Evolutionary conservation across 2,888 invertebrate genomes (phyloP), one percentile per base, ranked within the genome.

Genomic region (Morinoia aosen): DNA sequence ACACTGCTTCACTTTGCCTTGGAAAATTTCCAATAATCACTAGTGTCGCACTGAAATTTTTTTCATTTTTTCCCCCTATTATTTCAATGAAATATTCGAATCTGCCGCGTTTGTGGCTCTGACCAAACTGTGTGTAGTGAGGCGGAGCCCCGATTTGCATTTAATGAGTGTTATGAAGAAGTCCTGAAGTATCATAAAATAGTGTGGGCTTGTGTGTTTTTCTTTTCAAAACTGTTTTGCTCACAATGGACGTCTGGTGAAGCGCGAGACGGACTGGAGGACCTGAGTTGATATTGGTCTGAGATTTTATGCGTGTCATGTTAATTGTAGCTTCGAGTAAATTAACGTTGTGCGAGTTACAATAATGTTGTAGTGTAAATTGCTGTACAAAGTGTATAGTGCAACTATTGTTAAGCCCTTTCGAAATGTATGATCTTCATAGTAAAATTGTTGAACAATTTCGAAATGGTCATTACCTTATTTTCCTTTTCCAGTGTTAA

Each of bases 371-470:
- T 93, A 57, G 16, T 93, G 57, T 93, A 93, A 93, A 93, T 93
- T 57, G n/a, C 93, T 93, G 93, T 93, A 93, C 93, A 93, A 93
- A 93, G 56, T 93, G 93, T 93, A 93, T 57, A 93, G 48, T 93
- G 93, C 48, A 33, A 7, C 16, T 93, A 93, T 93, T 93, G 93
- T 93, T 93, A 93, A 93, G 93, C 93, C 25, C 93, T 93, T 93
- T 93, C 57, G 93, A 93, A 93, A 57, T 93, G 93, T 93, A 93
- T 93, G 93, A 93, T 57, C 93, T 93, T 93, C 93, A 93, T 93
- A 93, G 56, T 93, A 93, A 93, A 93, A 93, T 93, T 93, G 93
- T 93, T 93, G 93, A 93, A 48, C 93, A 56, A 93, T n/a, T 93
- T 93, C 11, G 12, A 39, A 39, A 48, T 90, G 39, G 7, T 90